Percentiles rank a stretch among this genome's conserved stretches.
Conservation (phyloP, 1,140 invertebrate genomes). For the Apis florea region DNA sequence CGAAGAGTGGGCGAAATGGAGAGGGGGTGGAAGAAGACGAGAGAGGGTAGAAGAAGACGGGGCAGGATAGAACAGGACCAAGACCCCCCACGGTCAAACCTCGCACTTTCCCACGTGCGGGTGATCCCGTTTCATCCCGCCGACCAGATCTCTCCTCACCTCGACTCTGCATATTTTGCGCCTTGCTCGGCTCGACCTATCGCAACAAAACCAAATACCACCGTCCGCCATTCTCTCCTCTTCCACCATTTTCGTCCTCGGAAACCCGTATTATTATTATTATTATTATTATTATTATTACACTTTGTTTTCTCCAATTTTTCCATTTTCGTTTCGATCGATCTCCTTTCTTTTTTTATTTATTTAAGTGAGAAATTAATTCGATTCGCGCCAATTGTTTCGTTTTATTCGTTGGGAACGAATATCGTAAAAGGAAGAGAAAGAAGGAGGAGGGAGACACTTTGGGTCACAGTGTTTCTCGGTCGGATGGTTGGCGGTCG, state of each 20-base stretch:
- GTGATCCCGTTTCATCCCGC: slow-evolving; percentile 79
- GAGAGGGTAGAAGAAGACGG: slow-evolving; percentile 61
- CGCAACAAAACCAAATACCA: slow-evolving; percentile 37
- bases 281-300: too few relatives aligned
- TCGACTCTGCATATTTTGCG: slow-evolving; percentile 70
- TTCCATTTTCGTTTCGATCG: too few relatives aligned
- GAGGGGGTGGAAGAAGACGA: slow-evolving; percentile 58
- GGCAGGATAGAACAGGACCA: slow-evolving; percentile 70
- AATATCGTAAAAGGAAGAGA: too few relatives aligned
- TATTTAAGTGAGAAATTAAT: too few relatives aligned
- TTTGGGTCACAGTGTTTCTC: background rate
- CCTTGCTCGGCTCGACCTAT: slow-evolving; percentile 30
- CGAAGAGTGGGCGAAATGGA: slow-evolving; percentile 60
- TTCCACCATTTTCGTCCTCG: background rate
- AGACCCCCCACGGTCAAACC: slow-evolving; percentile 77
- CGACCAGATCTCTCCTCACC: slow-evolving; percentile 73
- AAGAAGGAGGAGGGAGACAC: too few relatives aligned
- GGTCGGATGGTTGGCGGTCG: background rate
- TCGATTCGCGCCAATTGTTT: too few relatives aligned
- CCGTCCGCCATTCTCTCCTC: background rate
- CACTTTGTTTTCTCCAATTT: too few relatives aligned
- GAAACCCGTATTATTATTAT: too few relatives aligned
- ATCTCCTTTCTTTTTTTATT: too few relatives aligned
- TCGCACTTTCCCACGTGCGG: slow-evolving; percentile 80
- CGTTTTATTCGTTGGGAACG: too few relatives aligned